Base-by-base conservation (phyloP, 2,888 invertebrate genomes). In the Autographa gamma region DNA sequence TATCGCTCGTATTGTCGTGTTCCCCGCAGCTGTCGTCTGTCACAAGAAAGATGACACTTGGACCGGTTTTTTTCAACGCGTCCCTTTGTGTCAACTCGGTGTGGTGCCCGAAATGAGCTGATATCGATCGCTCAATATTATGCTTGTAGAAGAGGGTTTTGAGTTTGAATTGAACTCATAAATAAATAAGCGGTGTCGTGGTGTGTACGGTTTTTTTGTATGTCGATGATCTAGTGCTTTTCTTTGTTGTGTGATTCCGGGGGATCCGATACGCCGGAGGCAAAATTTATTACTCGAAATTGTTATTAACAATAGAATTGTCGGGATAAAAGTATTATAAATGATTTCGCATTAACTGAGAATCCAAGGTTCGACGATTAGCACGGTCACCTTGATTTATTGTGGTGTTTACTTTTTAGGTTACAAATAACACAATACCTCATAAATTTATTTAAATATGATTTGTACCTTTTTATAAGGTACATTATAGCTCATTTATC, bases 61-160 rank as follows among this genome's bases (percentile, higher is more conserved):
- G 91, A 79, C 81, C 86, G 89, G 89, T 86, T 91, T 93, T 94
- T 94, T 94, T 90, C 91, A 92, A 93, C 92, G 89, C 88, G 86
- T 88, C 86, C 88, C 87, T 89, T 94, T 95, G 93, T 94, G 86
- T 83, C 86, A 87, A 85, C 91, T 80, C 92, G 88, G 91, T 90
- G 89, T 90, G 92, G 90, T 86, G 90, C 89, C 89, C 86, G 88
- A 92, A 93, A 94, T 93, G 93, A 93, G 92, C 86, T 88, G 94
- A 95, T 95, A 95, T 94, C 94, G 93, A 95, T 95, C 95, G 92
- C 90, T 91, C 90, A 92, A 93, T 92, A 93, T 92, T 92, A 90
- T 90, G 88, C 89, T 88, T 86, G 77, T 83, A 82, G 84, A 88
- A 89, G 92, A 92, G 93, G 92, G 93, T 91, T 89, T 91, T 85